Percentiles rank a stretch among this genome's conserved stretches.
Conservation (phyloP, 2,888 invertebrate species). For the Drepana falcataria region DNA sequence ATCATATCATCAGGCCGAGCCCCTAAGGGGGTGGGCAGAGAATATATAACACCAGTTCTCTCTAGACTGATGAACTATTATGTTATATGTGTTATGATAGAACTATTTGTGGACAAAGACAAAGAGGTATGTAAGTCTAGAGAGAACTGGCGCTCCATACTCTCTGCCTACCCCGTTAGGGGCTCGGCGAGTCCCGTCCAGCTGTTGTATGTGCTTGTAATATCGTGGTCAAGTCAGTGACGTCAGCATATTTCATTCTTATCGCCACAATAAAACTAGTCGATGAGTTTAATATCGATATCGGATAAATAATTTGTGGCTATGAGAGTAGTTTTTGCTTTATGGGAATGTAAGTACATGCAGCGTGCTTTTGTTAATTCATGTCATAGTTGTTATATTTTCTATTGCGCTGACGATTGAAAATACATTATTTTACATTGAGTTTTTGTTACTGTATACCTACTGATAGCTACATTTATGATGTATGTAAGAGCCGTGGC, state of each 20-base stretch:
- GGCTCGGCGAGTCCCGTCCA: slow-evolving; percentile 15
- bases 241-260: slow-evolving; percentile 53
- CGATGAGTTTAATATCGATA: slow-evolving; percentile 58
- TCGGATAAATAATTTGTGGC: slow-evolving; percentile 54
- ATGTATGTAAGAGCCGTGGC: too few species aligned
- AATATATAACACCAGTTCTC: too few species aligned
- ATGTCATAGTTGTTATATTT: slow-evolving; percentile 8
- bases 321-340: slow-evolving; percentile 47
- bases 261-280: slow-evolving; percentile 54
- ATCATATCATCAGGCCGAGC: too few species aligned
- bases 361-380: not conserved
- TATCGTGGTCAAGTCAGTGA: slow-evolving; percentile 45
- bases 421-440: not conserved
- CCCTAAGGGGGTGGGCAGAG: too few species aligned
- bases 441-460: too few species aligned
- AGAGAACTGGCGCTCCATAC: too few species aligned
- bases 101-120: too few species aligned
- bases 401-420: not conserved
- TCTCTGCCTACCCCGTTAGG: too few species aligned
- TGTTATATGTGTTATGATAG: too few species aligned
- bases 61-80: too few species aligned
- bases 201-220: slow-evolving; percentile 6
- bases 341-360: slow-evolving; percentile 13
- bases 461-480: too few species aligned
- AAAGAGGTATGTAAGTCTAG: too few species aligned